Base-by-base conservation (phyloP, 2,888 invertebrate genomes). In the Helicoverpa assulta region DNA sequence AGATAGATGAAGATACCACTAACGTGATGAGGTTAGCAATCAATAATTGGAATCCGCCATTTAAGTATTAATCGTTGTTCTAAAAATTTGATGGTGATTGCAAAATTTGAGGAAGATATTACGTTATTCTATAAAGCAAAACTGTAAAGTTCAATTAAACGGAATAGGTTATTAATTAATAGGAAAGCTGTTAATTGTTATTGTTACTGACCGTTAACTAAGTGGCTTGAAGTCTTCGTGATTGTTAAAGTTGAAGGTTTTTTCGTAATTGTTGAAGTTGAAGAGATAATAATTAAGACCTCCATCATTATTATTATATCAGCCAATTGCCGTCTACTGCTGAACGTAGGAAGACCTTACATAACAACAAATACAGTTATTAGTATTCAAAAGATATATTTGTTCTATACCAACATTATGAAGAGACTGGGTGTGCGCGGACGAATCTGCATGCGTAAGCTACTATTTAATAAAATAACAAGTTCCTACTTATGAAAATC, bases 111-210 rank as follows among this genome's bases (percentile, higher is more conserved):
- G 37, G 52, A 64, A 53, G 37, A 37, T 47, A 21, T 68, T 52
- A 65, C 21, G 47, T 26, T n/a, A 5, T 60, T 54, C 21, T 40
- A 66, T n/a, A 16, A 8, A 7, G 7, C 67, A 19, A 19, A 70
- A 75, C 76, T 54, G 65, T 77, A 47, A 54, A 65, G 21, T n/a
- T 10, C 10, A 53, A 73, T 74, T 55, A 74, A 69, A 18, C 51
- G 26, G 62, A 79, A 79, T 70, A 51, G 54, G 33, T 65, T 79
- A 37, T 69, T 61, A 52, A 37, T 69, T 61, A 52, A 62, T 55
- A 47, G 51, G n/a, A 55, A 64, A 43, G 16, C 19, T 52, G 40
- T 65, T 74, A 53, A 61, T 16, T 7, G 40, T 73, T 56, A 66
- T 60, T 61, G 56, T 72, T 73, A 69, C 64, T 58, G 19, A 14